Percentiles rank a stretch among this genome's conserved stretches.
phyloP scores from a whole-genome alignment of 2,113 vertebrate genomes.

The Hystrix brachyura region DNA sequence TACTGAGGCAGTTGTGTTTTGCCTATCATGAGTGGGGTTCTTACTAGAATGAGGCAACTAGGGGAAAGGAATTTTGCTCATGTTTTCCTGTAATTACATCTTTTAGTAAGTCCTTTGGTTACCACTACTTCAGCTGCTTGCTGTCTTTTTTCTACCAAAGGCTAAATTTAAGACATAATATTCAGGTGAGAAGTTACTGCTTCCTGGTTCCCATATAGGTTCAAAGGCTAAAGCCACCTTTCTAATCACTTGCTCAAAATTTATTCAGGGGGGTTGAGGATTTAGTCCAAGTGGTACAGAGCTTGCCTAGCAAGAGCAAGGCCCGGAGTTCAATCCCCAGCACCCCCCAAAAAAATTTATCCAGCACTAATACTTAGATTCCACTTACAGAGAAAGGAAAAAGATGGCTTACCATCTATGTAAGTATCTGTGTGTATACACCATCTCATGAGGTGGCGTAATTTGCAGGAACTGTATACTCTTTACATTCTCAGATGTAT shows the following conservation, averaged over 20 bases:
- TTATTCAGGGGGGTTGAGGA: no score
- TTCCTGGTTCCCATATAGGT: neutral
- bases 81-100: constrained; percentile 50
- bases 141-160: constrained; percentile 35
- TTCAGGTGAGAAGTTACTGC: constrained; percentile 8
- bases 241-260: neutral
- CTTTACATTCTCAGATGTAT: neutral
- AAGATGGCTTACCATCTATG: neutral
- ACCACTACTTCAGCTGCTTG: neutral
- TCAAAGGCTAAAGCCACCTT: neutral
- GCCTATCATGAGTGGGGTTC: constrained; percentile 10
- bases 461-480: neutral
- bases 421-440: neutral
- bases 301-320: no score
- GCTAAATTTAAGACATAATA: constrained; percentile 25
- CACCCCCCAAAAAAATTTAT: no score
- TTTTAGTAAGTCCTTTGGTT: constrained; percentile 45
- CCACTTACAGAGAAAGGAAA: constrained; percentile 7
- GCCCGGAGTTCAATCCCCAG: no score
- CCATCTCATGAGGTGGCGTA: neutral
- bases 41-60: neutral
- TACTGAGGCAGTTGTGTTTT: neutral
- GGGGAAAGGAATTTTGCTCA: constrained; percentile 21
- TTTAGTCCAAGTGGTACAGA: no score
- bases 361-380: constrained; percentile 34